Evolutionary conservation across 1,140 invertebrate species (phyloP).

Genomic region (Platyura marginata): DNA sequence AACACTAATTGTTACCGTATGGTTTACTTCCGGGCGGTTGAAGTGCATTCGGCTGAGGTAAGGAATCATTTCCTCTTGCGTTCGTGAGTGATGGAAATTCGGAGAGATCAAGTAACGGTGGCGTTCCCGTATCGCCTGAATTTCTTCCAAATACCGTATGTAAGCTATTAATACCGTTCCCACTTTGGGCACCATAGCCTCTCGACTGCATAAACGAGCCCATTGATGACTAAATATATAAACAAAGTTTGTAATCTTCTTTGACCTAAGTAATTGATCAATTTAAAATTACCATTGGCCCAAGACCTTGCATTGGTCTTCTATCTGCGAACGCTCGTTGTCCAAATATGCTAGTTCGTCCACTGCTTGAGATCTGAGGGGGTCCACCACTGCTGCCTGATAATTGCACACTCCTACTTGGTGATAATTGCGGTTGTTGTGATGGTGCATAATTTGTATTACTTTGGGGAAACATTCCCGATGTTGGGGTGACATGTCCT

Average conservation of each 20-base stretch:
- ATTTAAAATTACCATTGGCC: constrained; percentile 14
- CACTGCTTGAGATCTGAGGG: constrained; percentile 29
- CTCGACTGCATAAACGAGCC: constrained; percentile 26
- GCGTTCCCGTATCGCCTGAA: constrained; percentile 44
- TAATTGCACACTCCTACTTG: constrained; percentile 28
- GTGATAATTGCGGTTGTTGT: constrained; percentile 37
- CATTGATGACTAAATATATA: constrained; percentile 22
- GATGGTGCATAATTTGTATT: constrained; percentile 26
- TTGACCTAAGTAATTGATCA: not conserved
- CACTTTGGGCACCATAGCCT: constrained; percentile 43
- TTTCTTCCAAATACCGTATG: constrained; percentile 53
- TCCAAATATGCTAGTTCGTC: constrained; percentile 42
- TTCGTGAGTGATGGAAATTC: constrained; percentile 81
- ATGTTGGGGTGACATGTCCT: constrained; percentile 53
- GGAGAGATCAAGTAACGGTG: constrained; percentile 67
- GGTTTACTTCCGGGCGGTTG: constrained; percentile 74
- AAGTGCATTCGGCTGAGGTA: constrained; percentile 56
- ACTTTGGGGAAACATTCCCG: constrained; percentile 37
- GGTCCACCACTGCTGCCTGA: constrained; percentile 30
- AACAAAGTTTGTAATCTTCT: no score
- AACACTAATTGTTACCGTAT: constrained; percentile 39
- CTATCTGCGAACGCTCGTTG: constrained; percentile 58
- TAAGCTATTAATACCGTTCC: constrained; percentile 37
- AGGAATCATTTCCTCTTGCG: constrained; percentile 39
- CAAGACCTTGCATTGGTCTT: constrained; percentile 43